Evolutionary conservation across 2,888 invertebrate species (phyloP), one percentile per base, ranked within the genome.

Genomic region (Oscheius onirici): DNA sequence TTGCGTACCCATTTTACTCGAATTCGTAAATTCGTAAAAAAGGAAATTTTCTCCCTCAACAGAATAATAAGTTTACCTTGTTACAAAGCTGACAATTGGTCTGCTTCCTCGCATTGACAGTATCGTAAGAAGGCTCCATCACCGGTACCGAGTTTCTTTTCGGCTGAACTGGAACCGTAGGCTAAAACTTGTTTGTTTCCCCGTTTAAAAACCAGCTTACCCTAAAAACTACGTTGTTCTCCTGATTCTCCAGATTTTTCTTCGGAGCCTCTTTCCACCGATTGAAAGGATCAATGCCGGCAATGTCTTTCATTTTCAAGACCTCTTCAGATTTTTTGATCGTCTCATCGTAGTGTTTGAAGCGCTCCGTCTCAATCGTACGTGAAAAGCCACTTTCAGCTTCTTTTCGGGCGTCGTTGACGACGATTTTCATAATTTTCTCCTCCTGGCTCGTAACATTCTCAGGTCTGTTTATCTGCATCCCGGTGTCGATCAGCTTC

Each of bases 391-490:
- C 80, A 13, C 66, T 71, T 22, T 44, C 63, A 8, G 76, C 80
- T 49, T 72, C 72, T 46, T 49, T 55, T 17, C 79, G 44, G 28
- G 77, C 79, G 43, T 76, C 75, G 15, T 73, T 69, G 17, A 77
- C 79, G 13, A 61, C 70, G 34, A 71, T 68, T 22, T 76, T 73
- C 73, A 79, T 79, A 43, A 77, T 70, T 79, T 79, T 80, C 67
- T 79, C 79, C 55, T 79, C 78, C 63, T 74, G 76, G 61, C 72
- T 74, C 26, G 55, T 73, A 68, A 80, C 61, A 34, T 57, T 41
- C 44, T 61, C 71, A n/a, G 15, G 41, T 13, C 34, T 11, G 40
- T 49, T 67, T 10, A 61, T 20, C 20, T 49, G 55, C 28, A 52
- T 15, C 43, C 70, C 55, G 15, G 65, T 54, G 13, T 61, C 69